phyloP scores from a whole-genome alignment of 2,888 invertebrate species.

The Teleiodes luculella region DNA sequence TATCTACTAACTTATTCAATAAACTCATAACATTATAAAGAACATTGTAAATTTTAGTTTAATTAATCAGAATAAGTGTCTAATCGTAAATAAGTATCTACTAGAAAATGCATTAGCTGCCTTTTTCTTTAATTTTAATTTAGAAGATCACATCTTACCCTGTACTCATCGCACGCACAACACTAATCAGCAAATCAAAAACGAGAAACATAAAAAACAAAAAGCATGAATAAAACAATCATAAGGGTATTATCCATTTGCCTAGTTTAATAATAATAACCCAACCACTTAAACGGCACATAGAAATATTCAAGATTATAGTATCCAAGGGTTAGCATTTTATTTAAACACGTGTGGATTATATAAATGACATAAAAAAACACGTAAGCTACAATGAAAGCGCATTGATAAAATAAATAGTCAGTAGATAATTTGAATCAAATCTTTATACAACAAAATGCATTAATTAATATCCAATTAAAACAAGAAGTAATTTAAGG shows the following conservation, averaged over 20 bases:
- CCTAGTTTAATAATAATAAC: neutral
- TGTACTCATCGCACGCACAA: conserved; percentile 26
- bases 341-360: no score
- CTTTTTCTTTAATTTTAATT: no score
- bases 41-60: no score
- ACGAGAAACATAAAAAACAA: conserved; percentile 27
- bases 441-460: conserved; percentile 5
- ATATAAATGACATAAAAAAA: conserved; percentile 23
- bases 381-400: conserved; percentile 76
- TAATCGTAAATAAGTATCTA: no score
- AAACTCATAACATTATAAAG: no score
- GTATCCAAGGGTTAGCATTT: no score
- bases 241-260: neutral
- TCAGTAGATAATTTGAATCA: conserved; percentile 4
- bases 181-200: conserved; percentile 41
- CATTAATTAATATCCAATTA: no score
- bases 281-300: neutral
- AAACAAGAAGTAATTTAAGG: no score
- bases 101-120: no score
- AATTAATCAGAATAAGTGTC: no score
- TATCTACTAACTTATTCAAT: no score
- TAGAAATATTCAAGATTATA: no score
- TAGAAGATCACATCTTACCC: conserved; percentile 43
- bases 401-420: conserved; percentile 39
- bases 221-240: conserved; percentile 35